These are phyloP conservation scores for Sinocyclocheilus rhinocerous DNA, from an alignment of 2,113 vertebrate genomes.

Conservation along the genomic window DNA sequence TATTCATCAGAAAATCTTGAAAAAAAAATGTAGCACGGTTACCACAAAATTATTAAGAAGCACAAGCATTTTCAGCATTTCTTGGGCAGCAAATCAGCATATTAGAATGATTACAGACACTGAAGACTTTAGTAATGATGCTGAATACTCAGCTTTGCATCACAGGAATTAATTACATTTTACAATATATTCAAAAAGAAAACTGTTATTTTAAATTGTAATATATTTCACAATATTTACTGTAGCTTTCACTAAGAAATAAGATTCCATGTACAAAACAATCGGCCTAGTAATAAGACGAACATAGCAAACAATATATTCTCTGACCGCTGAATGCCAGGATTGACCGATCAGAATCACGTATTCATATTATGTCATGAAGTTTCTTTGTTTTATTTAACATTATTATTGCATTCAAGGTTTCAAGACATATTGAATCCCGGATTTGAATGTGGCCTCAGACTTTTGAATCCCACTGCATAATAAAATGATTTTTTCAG, in stretches of 20 bases:
- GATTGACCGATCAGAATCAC: background rate
- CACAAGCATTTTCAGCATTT: background rate
- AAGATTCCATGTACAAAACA: background rate
- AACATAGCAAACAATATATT: background rate
- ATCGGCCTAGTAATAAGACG: background rate
- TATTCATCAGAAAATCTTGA: background rate
- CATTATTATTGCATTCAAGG: background rate
- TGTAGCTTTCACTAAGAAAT: background rate
- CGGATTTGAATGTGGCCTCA: background rate
- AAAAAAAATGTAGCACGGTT: background rate
- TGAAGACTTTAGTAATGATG: background rate
- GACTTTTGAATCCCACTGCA: background rate
- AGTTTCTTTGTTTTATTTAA: background rate
- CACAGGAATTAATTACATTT: background rate
- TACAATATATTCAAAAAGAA: background rate
- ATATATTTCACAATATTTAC: background rate
- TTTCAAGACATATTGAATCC: background rate
- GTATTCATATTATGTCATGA: background rate
- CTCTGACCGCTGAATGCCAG: background rate
- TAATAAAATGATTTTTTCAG: slow-evolving; percentile 3
- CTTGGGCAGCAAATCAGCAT: background rate
- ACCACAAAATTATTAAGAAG: background rate
- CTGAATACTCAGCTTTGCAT: background rate
- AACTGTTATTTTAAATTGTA: background rate
- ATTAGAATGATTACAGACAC: background rate